Evolutionary conservation across 2,888 invertebrate species (phyloP).

Genomic region (Dichetophora obliterata): DNA sequence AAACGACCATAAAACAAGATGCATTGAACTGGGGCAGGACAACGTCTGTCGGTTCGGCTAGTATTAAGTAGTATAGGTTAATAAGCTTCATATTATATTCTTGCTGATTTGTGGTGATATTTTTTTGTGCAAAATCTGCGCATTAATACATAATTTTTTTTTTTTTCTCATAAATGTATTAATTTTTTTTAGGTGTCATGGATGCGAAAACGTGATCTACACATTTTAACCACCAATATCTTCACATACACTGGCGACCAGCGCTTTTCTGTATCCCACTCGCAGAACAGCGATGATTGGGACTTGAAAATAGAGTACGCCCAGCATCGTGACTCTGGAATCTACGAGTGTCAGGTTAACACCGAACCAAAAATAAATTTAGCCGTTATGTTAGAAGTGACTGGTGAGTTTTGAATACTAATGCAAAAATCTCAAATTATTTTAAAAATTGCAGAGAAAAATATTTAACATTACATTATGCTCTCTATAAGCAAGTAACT

Average conservation of each 20-base stretch:
- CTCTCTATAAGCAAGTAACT: too few species aligned
- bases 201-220: conserved; percentile 73
- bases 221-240: conserved; percentile 87
- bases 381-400: conserved; percentile 81
- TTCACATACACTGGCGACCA: conserved; percentile 91
- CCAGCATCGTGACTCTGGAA: conserved; percentile 85
- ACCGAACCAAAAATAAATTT: conserved; percentile 91
- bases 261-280: conserved; percentile 86
- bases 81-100: too few species aligned
- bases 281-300: conserved; percentile 89
- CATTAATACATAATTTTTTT: too few species aligned
- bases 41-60: too few species aligned
- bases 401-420: conserved; percentile 74
- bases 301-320: conserved; percentile 87
- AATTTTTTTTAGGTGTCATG: conserved; percentile 63
- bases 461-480: too few species aligned
- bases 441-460: too few species aligned
- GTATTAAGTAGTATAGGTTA: too few species aligned
- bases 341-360: conserved; percentile 91
- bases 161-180: not conserved
- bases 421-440: not conserved
- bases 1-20: too few species aligned
- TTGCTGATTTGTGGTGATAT: too few species aligned
- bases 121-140: too few species aligned
- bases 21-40: too few species aligned